These are phyloP conservation scores for Cyprinodon brontotheroides DNA, from an alignment of 2,113 vertebrate species.

Conservation along the genomic window DNA sequence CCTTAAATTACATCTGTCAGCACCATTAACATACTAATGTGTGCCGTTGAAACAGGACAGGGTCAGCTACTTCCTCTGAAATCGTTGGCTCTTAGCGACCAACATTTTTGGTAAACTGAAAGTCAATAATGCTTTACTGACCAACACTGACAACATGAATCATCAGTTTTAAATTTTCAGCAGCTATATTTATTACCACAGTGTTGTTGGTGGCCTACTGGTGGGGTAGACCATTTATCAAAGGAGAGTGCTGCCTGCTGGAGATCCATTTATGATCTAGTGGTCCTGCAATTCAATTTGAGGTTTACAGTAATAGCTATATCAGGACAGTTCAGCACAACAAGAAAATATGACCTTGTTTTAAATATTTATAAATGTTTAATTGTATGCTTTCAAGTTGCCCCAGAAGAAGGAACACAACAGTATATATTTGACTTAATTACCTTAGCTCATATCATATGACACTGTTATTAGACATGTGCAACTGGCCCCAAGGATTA, in stretches of 20 bases:
- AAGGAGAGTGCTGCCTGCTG: constrained; percentile 19
- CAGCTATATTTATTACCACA: too few relatives aligned
- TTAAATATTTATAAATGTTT: background rate
- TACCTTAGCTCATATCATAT: constrained; percentile 12
- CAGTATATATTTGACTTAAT: background rate
- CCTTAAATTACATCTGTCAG: constrained; percentile 27
- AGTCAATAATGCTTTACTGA: background rate
- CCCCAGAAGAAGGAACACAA: constrained; percentile 6
- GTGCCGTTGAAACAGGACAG: background rate
- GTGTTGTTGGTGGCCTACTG: background rate
- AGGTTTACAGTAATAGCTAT: constrained; percentile 36
- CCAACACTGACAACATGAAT: background rate
- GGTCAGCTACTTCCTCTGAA: constrained; percentile 7
- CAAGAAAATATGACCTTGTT: background rate
- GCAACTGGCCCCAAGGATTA: constrained; percentile 4
- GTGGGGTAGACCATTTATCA: constrained; percentile 1
- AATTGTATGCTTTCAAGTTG: background rate
- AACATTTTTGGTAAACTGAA: constrained; percentile 13
- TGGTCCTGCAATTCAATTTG: constrained; percentile 37
- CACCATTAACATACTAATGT: constrained; percentile 28
- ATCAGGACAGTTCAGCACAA: background rate
- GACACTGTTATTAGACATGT: constrained; percentile 4
- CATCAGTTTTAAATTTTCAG: constrained; percentile 1
- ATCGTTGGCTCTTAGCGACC: background rate
- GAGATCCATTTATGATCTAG: constrained; percentile 28